Percentiles rank a stretch among this genome's conserved stretches.
Conservation (phyloP, 2,113 vertebrate species). For the Noturus placidus region DNA sequence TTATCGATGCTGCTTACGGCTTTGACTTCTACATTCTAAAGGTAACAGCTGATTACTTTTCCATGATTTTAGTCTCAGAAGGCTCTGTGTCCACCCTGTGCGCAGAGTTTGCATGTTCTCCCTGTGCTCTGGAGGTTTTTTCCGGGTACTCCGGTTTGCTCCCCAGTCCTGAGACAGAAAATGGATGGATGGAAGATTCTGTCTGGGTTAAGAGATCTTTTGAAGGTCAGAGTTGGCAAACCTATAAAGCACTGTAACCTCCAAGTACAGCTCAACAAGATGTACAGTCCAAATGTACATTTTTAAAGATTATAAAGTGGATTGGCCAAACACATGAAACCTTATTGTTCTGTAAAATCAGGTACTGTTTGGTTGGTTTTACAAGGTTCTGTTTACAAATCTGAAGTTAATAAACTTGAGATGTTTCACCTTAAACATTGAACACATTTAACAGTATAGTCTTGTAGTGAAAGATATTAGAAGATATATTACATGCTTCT, state of each 20-base stretch:
- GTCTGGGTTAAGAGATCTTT: neutral
- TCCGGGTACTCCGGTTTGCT: too few species aligned
- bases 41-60: slow-evolving; percentile 62
- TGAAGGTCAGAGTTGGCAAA: neutral
- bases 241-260: neutral
- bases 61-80: neutral
- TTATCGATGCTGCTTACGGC: slow-evolving; percentile 85
- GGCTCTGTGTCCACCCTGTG: too few species aligned
- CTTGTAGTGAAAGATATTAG: neutral
- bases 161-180: too few species aligned
- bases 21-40: slow-evolving; percentile 95
- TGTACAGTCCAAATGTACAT: neutral
- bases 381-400: neutral
- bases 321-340: neutral
- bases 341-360: neutral
- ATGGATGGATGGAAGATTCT: neutral
- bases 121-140: too few species aligned
- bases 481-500: neutral
- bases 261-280: neutral
- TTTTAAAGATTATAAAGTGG: neutral
- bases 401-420: neutral
- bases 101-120: too few species aligned
- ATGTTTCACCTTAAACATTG: neutral
- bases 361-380: neutral
- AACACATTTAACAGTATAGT: neutral